These are phyloP conservation scores for Chanos chanos DNA, from an alignment of 2,797 vertebrate genomes.

Conservation along the genomic window DNA sequence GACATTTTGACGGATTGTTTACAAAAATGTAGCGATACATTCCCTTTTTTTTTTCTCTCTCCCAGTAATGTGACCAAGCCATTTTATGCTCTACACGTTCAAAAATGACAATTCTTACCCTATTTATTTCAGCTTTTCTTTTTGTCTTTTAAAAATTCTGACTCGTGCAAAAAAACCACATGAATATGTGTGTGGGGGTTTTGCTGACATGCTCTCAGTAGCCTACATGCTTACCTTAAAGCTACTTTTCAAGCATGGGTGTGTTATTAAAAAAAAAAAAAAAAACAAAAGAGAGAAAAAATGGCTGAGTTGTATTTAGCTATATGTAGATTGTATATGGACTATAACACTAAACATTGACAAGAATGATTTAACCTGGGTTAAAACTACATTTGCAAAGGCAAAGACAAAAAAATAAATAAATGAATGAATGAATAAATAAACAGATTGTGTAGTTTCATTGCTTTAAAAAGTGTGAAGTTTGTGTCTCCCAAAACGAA, in stretches of 20 bases:
- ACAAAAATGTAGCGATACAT: constrained; percentile 20
- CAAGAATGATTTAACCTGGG: constrained; percentile 27
- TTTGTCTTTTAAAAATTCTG: constrained; percentile 33
- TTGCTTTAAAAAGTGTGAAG: no score
- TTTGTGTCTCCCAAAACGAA: no score
- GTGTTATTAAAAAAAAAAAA: no score
- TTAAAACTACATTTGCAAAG: constrained; percentile 34
- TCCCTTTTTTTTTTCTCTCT: constrained; percentile 1
- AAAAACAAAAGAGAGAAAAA: no score
- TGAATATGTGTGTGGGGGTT: constrained; percentile 47
- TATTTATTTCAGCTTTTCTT: constrained; percentile 37
- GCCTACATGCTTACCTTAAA: constrained; percentile 32
- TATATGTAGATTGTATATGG: constrained; percentile 39
- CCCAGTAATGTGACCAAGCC: constrained; percentile 6
- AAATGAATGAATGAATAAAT: no score
- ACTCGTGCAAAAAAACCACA: constrained; percentile 42
- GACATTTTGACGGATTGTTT: constrained; percentile 10
- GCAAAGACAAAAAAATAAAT: no score
- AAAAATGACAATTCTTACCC: constrained; percentile 21
- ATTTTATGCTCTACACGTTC: background rate
- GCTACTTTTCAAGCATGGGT: constrained; percentile 25
- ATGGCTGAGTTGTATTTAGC: constrained; percentile 34
- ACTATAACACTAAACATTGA: constrained; percentile 43
- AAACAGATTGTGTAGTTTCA: no score
- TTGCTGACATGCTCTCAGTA: constrained; percentile 31